A percentile compares a stretch with the other conserved stretches of the same genome.
Conservation (phyloP, 64 coral and sea anemone genomes). For the Porites australiensis region DNA sequence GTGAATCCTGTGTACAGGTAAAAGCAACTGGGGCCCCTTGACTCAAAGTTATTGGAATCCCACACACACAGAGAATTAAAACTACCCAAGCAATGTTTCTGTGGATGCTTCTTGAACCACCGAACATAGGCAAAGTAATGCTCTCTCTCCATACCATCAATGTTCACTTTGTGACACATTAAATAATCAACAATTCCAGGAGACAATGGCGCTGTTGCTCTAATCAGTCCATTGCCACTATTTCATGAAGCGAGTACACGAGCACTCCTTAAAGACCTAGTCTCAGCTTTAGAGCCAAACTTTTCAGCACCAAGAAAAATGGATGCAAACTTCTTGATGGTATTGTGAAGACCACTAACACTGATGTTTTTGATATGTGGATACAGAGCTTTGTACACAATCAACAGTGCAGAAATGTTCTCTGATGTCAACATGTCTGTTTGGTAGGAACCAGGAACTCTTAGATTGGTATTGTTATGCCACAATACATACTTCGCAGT, state of each 20-base stretch:
- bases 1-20: conserved; percentile 12
- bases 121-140: conserved; percentile 50
- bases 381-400: conserved; percentile 21
- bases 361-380: conserved; percentile 27
- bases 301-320: conserved; percentile 42
- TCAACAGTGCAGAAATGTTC: conserved; percentile 2
- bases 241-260: conserved; percentile 47
- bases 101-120: conserved; percentile 37
- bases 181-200: conserved; percentile 41
- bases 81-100: conserved; percentile 1
- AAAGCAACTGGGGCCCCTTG: background rate
- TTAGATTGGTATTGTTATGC: conserved; percentile 7
- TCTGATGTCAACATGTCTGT: conserved; percentile 2
- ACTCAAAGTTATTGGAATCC: conserved; percentile 5
- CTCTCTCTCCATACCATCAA: conserved; percentile 19
- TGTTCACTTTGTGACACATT: conserved; percentile 42
- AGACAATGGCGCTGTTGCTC: conserved; percentile 6
- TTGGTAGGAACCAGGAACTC: background rate
- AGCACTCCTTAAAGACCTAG: background rate
- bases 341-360: conserved; percentile 10
- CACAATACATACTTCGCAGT: conserved; percentile 49
- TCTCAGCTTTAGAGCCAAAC: conserved; percentile 40
- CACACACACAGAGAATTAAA: background rate
- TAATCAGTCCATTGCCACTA: conserved; percentile 7
- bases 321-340: conserved; percentile 21